Evolutionary conservation across 2,797 vertebrate genomes (phyloP).

Genomic region (Fundulus diaphanus): DNA sequence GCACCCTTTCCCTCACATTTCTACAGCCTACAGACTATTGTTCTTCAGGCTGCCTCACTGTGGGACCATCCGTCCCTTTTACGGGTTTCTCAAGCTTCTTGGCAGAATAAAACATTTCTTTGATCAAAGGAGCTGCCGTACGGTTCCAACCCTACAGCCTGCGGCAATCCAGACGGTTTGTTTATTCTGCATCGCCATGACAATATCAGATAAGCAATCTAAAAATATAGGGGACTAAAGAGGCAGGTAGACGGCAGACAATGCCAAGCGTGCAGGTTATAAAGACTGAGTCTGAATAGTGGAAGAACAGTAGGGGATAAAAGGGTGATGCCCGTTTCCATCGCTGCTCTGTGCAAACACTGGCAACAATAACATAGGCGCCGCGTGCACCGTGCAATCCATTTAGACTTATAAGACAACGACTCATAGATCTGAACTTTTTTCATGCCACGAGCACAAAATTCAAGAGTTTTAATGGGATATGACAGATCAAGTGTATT

Average conservation of each 20-base stretch:
- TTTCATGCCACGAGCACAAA: background rate
- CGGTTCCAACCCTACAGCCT: slow-evolving; percentile 57
- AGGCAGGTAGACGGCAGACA: slow-evolving; percentile 62
- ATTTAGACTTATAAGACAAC: background rate
- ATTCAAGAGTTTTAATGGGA: background rate
- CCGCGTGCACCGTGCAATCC: slow-evolving; percentile 9
- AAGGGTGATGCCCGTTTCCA: slow-evolving; percentile 71
- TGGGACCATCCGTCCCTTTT: slow-evolving; percentile 20
- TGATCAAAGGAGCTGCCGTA: slow-evolving; percentile 73
- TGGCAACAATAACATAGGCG: slow-evolving; percentile 47
- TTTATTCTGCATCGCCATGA: slow-evolving; percentile 80
- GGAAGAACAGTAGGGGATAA: slow-evolving; percentile 64
- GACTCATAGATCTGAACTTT: background rate
- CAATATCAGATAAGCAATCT: slow-evolving; percentile 78
- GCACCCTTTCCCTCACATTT: slow-evolving; percentile 19
- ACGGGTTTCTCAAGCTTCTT: slow-evolving; percentile 59
- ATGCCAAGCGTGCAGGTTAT: slow-evolving; percentile 70
- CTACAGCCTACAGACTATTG: slow-evolving; percentile 3
- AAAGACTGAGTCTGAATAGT: slow-evolving; percentile 62
- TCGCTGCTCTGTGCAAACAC: slow-evolving; percentile 66
- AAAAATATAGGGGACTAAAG: slow-evolving; percentile 70
- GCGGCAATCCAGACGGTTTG: slow-evolving; percentile 63
- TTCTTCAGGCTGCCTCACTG: slow-evolving; percentile 33
- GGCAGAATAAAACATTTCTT: slow-evolving; percentile 68
- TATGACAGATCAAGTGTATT: background rate